These are phyloP conservation scores for Austrofundulus limnaeus DNA, from an alignment of 2,113 vertebrate species.

Conservation along the genomic window DNA sequence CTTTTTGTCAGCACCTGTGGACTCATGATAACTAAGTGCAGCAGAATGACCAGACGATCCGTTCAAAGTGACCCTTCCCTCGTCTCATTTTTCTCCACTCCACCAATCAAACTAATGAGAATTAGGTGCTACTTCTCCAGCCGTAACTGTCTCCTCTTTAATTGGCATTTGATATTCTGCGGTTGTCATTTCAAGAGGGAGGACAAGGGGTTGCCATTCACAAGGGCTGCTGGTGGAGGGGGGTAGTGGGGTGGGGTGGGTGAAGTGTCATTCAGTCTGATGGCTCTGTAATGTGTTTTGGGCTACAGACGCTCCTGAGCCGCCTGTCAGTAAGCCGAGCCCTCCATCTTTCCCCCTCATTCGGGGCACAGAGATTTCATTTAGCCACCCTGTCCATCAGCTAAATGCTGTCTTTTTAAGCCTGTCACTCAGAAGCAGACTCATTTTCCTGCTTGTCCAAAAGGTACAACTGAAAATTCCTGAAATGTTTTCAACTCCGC, in stretches of 20 bases:
- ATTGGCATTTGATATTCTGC: slow-evolving; percentile 77
- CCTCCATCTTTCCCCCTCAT: slow-evolving; percentile 56
- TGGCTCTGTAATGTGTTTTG: slow-evolving; percentile 74
- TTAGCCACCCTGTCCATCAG: slow-evolving; percentile 63
- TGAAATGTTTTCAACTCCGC: slow-evolving; percentile 23
- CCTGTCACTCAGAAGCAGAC: slow-evolving; percentile 34
- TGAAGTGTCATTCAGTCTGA: slow-evolving; percentile 67
- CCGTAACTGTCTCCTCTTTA: slow-evolving; percentile 67
- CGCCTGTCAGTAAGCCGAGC: slow-evolving; percentile 65
- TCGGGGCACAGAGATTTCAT: slow-evolving; percentile 58
- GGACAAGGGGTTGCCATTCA: slow-evolving; percentile 71
- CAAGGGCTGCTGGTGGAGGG: slow-evolving; percentile 45
- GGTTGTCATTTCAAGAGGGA: slow-evolving; percentile 69
- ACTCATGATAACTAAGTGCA: slow-evolving; percentile 13
- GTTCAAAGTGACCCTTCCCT: slow-evolving; percentile 57
- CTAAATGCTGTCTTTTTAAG: slow-evolving; percentile 47
- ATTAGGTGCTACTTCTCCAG: slow-evolving; percentile 72
- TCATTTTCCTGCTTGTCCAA: slow-evolving; percentile 41
- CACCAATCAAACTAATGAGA: slow-evolving; percentile 60
- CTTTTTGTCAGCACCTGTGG: too few species aligned
- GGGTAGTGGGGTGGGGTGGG: slow-evolving; percentile 36
- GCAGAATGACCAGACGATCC: slow-evolving; percentile 31
- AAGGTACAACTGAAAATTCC: slow-evolving; percentile 24
- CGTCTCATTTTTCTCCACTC: background rate
- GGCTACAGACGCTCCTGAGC: slow-evolving; percentile 59